Evolutionary conservation across 2,888 invertebrate genomes (phyloP).

Genomic region (Chaetoderma sp.): DNA sequence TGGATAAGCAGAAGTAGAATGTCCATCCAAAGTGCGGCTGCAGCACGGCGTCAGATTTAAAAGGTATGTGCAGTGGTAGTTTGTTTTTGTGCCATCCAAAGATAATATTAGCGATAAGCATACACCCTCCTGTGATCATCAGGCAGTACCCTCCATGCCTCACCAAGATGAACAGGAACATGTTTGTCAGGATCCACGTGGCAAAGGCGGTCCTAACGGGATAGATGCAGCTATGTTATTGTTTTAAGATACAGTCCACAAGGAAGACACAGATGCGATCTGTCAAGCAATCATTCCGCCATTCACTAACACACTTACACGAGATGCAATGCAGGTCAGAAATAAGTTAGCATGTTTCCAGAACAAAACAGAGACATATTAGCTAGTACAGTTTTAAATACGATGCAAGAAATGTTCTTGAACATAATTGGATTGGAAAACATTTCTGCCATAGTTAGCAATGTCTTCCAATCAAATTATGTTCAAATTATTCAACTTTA

Average conservation of each 20-base stretch:
- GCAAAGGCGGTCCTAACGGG: constrained; percentile 72
- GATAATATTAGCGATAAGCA: constrained; percentile 72
- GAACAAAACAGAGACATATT: no score
- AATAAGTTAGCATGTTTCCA: no score
- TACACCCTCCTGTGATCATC: constrained; percentile 71
- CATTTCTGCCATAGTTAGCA: no score
- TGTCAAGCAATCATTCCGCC: background rate
- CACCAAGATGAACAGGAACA: constrained; percentile 73
- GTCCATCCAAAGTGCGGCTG: constrained; percentile 71
- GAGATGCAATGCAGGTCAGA: no score
- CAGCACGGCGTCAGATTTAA: constrained; percentile 69
- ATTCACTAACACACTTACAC: background rate
- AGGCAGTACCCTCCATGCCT: constrained; percentile 73
- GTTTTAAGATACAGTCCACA: background rate
- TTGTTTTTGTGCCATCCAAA: constrained; percentile 73
- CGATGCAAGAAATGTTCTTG: no score
- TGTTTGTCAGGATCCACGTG: constrained; percentile 73
- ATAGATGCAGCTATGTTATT: background rate
- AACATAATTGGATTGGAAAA: no score
- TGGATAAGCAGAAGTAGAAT: constrained; percentile 72
- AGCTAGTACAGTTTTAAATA: no score
- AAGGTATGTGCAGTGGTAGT: constrained; percentile 72
- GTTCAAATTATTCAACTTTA: no score
- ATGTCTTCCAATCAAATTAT: no score
- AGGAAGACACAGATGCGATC: background rate